These are phyloP conservation scores for Dione vanillae DNA, from an alignment of 2,888 invertebrate genomes.

Conservation along the genomic window DNA sequence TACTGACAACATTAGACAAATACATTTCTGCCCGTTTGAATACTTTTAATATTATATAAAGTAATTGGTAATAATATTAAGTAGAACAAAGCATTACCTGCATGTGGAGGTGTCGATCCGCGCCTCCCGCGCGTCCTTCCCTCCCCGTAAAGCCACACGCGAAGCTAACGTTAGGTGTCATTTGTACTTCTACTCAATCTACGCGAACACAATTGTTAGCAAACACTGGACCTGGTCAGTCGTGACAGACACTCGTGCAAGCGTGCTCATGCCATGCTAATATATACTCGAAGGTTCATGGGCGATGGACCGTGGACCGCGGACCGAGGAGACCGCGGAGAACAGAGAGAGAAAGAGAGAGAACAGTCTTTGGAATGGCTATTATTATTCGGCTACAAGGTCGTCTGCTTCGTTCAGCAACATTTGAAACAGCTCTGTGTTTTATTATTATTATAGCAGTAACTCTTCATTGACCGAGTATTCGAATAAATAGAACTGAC, in stretches of 20 bases:
- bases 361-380: slow-evolving; percentile 19
- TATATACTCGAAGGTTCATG: slow-evolving; percentile 37
- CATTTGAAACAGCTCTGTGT: neutral
- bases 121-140: slow-evolving; percentile 32
- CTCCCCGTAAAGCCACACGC: slow-evolving; percentile 67
- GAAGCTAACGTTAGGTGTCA: slow-evolving; percentile 57
- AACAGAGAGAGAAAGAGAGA: slow-evolving; percentile 24
- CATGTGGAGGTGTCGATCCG: slow-evolving; percentile 11
- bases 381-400: slow-evolving; percentile 19
- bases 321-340: neutral
- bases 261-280: slow-evolving; percentile 36
- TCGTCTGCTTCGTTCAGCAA: neutral
- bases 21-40: too few species aligned
- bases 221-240: slow-evolving; percentile 7
- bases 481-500: slow-evolving; percentile 13
- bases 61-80: too few species aligned
- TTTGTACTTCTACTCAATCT: slow-evolving; percentile 63
- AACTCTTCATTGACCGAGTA: neutral
- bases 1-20: too few species aligned
- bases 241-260: neutral
- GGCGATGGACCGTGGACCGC: neutral
- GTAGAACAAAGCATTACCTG: neutral
- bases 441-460: neutral
- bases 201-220: slow-evolving; percentile 49
- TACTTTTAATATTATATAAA: neutral